phyloP scores from a whole-genome alignment of 2,113 vertebrate genomes.

The Cettia cetti region DNA sequence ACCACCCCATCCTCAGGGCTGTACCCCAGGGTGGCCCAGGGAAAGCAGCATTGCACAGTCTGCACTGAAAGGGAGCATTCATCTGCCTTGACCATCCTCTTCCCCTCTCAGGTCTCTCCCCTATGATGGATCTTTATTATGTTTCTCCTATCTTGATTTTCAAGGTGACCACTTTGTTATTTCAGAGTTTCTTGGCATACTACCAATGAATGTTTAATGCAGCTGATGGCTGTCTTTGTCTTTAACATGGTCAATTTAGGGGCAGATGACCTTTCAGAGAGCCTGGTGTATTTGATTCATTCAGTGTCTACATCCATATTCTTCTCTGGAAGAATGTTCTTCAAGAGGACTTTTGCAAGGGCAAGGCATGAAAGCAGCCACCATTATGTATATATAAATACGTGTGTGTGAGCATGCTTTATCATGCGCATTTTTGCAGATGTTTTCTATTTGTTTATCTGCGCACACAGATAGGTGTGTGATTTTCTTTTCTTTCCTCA shows the following conservation, averaged over 20 bases:
- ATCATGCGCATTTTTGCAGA: fast-evolving
- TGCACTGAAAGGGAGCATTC: background rate
- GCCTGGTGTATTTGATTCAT: background rate
- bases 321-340: background rate
- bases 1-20: fast-evolving
- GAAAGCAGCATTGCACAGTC: background rate
- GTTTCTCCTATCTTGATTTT: background rate
- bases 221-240: background rate
- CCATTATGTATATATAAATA: background rate
- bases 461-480: fast-evolving
- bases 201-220: background rate
- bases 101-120: background rate
- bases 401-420: background rate
- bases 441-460: background rate
- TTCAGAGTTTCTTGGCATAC: background rate
- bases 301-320: background rate
- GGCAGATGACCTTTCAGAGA: background rate
- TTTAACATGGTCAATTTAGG: fast-evolving
- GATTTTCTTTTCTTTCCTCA: background rate
- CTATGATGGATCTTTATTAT: background rate
- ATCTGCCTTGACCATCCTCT: background rate
- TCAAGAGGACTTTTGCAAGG: background rate
- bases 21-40: no score
- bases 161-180: fast-evolving
- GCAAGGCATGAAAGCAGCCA: background rate